Evolutionary conservation across 2,888 invertebrate species (phyloP).

Genomic region (Eristalis tenax): DNA sequence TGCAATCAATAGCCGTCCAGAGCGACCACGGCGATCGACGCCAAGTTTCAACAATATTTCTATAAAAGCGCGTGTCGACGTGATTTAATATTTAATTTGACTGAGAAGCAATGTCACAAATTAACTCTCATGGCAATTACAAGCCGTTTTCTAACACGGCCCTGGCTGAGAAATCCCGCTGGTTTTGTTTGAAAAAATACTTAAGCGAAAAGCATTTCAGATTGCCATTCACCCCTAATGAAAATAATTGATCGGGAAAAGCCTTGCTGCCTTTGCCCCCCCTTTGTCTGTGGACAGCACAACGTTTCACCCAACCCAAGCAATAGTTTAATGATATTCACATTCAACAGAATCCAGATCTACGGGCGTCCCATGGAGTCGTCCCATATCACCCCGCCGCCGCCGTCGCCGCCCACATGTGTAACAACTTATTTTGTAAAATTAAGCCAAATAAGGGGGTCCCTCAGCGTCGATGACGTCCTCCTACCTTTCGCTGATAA

Average conservation of each 20-base stretch:
- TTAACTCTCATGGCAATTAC: neutral
- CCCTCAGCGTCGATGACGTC: constrained; percentile 15
- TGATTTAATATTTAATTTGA: neutral
- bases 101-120: neutral
- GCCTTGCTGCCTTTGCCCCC: neutral
- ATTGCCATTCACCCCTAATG: constrained; percentile 17
- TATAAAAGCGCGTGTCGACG: neutral
- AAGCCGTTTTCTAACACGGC: neutral
- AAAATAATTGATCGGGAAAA: constrained; percentile 7
- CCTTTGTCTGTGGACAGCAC: neutral
- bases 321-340: constrained; percentile 5
- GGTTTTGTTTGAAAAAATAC: neutral
- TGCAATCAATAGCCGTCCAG: too few species aligned
- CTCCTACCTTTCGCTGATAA: constrained; percentile 40
- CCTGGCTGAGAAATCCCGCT: neutral
- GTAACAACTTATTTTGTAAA: constrained; percentile 24
- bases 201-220: constrained; percentile 2
- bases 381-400: constrained; percentile 28
- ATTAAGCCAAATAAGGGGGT: constrained; percentile 27
- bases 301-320: neutral
- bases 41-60: neutral
- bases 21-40: too few species aligned
- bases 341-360: constrained; percentile 7
- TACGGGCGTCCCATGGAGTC: constrained; percentile 43
- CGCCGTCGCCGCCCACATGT: constrained; percentile 22